Conservation (phyloP, 2,888 invertebrate species). For the Carterocephalus palaemon region DNA sequence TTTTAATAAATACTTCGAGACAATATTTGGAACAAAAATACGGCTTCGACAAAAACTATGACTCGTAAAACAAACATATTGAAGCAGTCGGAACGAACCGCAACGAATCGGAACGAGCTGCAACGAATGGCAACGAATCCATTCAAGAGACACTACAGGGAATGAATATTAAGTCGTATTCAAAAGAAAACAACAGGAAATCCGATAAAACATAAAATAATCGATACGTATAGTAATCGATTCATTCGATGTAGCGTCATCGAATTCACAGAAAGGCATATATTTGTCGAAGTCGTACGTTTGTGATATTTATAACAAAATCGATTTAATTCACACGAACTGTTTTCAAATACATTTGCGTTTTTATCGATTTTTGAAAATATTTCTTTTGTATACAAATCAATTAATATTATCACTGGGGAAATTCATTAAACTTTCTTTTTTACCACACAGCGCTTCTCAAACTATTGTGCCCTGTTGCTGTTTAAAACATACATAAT, state of each 20-base stretch:
- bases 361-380: not conserved
- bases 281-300: not conserved
- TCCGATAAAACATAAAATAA: not conserved
- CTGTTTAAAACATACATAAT: not conserved
- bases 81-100: no score
- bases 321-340: not conserved
- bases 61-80: no score
- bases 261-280: not conserved
- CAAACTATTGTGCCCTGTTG: constrained; percentile 13
- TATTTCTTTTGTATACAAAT: no score
- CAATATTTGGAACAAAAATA: no score
- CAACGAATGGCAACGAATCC: no score
- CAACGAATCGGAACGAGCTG: no score
- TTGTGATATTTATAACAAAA: not conserved
- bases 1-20: no score
- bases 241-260: constrained; percentile 5
- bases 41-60: no score
- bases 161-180: constrained; percentile 6
- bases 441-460: not conserved
- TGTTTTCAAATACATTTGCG: not conserved
- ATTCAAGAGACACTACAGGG: not conserved
- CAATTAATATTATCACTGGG: constrained; percentile 1
- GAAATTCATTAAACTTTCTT: not conserved
- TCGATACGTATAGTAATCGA: not conserved
- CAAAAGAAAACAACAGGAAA: constrained; percentile 17